A percentile compares a stretch with the other conserved stretches of the same genome.
These are phyloP conservation scores for Chitala chitala DNA, from an alignment of 2,113 vertebrate genomes.

Conservation along the genomic window DNA sequence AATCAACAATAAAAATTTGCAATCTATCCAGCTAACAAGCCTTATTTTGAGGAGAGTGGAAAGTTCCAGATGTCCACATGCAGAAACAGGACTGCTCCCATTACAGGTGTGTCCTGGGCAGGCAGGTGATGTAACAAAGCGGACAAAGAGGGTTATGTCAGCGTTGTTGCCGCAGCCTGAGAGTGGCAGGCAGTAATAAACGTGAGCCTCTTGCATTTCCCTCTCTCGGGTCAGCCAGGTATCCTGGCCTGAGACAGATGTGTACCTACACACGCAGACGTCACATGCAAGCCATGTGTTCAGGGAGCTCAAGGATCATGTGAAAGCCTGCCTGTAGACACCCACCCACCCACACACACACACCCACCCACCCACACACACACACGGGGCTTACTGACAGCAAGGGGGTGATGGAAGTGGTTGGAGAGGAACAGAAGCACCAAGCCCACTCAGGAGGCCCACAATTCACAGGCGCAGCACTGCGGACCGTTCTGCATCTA, in stretches of 20 bases:
- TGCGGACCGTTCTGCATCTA: too few relatives aligned
- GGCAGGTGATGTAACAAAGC: conserved; percentile 7
- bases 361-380: background rate
- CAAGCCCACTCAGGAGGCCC: too few relatives aligned
- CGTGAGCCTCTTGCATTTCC: conserved; percentile 26
- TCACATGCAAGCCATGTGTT: too few relatives aligned
- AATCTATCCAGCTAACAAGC: background rate
- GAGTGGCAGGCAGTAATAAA: conserved; percentile 12
- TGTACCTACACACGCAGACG: background rate
- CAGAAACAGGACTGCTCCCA: background rate
- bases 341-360: too few relatives aligned
- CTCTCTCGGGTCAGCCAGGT: conserved; percentile 27
- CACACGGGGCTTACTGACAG: background rate
- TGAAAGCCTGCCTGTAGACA: too few relatives aligned
- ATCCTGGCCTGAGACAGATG: background rate
- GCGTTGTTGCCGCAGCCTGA: background rate
- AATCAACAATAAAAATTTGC: too few relatives aligned
- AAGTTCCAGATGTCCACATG: conserved; percentile 5
- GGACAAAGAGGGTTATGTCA: background rate
- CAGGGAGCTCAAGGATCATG: too few relatives aligned
- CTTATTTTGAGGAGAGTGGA: background rate
- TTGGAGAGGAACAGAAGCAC: too few relatives aligned
- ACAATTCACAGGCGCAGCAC: too few relatives aligned
- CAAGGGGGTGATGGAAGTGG: too few relatives aligned
- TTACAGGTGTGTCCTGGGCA: background rate